phyloP scores from a whole-genome alignment of 92 coral and sea anemone species.

The Umimayanthus chanpuru region DNA sequence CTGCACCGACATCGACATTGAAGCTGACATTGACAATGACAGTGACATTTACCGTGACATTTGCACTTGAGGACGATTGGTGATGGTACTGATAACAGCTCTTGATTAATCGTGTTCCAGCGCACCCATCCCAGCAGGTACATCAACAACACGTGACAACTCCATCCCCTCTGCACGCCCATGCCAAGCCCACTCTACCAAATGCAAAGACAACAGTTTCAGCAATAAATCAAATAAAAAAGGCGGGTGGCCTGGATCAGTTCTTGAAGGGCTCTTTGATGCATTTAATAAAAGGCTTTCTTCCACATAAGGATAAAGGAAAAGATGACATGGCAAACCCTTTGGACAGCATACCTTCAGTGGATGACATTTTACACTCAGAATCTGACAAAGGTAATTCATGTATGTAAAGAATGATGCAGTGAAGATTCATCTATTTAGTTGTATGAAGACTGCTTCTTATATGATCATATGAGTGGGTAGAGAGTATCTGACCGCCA shows the following conservation, averaged over 20 bases:
- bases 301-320: conserved; percentile 30
- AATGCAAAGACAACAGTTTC: conserved; percentile 20
- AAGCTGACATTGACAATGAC: too few relatives aligned
- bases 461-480: too few relatives aligned
- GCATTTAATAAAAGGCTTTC: conserved; percentile 31
- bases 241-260: conserved; percentile 16
- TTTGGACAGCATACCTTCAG: background rate
- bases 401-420: background rate
- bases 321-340: background rate
- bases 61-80: too few relatives aligned
- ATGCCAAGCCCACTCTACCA: background rate
- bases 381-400: conserved; percentile 4
- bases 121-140: background rate
- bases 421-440: too few relatives aligned
- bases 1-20: too few relatives aligned
- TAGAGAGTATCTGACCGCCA: too few relatives aligned
- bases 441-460: too few relatives aligned
- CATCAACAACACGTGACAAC: background rate
- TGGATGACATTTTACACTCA: conserved; percentile 13
- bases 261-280: conserved; percentile 36
- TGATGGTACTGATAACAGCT: too few relatives aligned
- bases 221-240: conserved; percentile 11
- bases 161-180: background rate
- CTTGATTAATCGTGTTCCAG: background rate
- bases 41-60: background rate